Conservation (phyloP, 2,888 invertebrate genomes). For the Steinernema scapterisci region DNA sequence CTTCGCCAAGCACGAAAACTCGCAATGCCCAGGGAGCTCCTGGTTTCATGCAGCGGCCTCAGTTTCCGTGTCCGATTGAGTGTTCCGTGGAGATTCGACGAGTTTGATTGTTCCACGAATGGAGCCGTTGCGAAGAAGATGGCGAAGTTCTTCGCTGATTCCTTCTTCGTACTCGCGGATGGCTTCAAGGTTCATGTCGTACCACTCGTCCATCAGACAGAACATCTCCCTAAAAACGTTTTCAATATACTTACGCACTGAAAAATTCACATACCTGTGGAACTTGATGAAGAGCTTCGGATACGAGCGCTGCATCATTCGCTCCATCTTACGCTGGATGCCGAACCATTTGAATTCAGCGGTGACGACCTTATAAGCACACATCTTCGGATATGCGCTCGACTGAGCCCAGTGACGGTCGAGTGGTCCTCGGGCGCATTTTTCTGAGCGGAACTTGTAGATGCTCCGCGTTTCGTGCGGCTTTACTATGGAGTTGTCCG, state of each 20-base stretch:
- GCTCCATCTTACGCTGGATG: slow-evolving; percentile 84
- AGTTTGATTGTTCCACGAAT: not conserved
- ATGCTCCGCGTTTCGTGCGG: slow-evolving; percentile 87
- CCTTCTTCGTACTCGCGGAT: slow-evolving; percentile 91
- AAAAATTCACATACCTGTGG: no score
- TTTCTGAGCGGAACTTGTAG: slow-evolving; percentile 82
- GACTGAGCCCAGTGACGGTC: slow-evolving; percentile 70
- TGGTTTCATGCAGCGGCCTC: not conserved
- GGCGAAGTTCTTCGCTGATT: not conserved
- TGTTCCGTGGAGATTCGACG: not conserved
- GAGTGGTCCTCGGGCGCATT: slow-evolving; percentile 90
- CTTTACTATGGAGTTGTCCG: slow-evolving; percentile 83
- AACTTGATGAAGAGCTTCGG: slow-evolving; percentile 88
- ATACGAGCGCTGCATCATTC: slow-evolving; percentile 26
- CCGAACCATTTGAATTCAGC: slow-evolving; percentile 98
- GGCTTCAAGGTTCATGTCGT: slow-evolving; percentile 93
- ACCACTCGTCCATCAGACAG: slow-evolving; percentile 96
- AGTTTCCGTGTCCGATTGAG: not conserved
- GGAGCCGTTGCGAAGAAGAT: not conserved
- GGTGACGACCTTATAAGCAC: slow-evolving; percentile 92
- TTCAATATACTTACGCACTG: not conserved
- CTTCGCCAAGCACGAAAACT: not conserved
- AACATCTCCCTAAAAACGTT: not conserved
- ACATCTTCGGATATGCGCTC: slow-evolving; percentile 78
- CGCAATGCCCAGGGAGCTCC: not conserved